These are phyloP conservation scores for Harpagoxenus sublaevis DNA, from an alignment of 2,888 invertebrate genomes.

Conservation along the genomic window DNA sequence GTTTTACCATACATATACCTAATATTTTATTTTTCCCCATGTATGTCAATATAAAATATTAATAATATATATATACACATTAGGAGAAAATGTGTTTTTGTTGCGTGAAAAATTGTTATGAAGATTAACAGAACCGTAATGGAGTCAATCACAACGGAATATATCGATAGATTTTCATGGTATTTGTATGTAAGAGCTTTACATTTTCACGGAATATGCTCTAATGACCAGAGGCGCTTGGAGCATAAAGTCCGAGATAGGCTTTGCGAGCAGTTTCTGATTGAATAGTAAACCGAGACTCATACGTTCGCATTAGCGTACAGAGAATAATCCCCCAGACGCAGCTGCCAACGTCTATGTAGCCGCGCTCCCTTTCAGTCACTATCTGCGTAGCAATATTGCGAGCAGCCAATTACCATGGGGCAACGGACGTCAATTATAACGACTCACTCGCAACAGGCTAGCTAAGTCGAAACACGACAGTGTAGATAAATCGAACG, in stretches of 20 bases:
- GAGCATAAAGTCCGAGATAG: constrained; percentile 55
- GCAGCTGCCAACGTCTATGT: constrained; percentile 60
- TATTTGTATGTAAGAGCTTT: constrained; percentile 49
- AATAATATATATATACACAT: not conserved
- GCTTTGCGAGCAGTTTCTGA: constrained; percentile 63
- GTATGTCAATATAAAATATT: not conserved
- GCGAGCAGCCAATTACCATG: constrained; percentile 60
- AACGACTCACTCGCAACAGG: constrained; percentile 58
- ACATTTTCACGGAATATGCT: constrained; percentile 53
- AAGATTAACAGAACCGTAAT: not conserved
- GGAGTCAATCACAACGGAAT: constrained; percentile 14
- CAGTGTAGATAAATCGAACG: not conserved
- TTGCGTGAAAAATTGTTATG: not conserved
- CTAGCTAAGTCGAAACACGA: constrained; percentile 48
- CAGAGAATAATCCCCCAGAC: constrained; percentile 70
- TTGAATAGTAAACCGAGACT: constrained; percentile 72
- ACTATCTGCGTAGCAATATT: constrained; percentile 63
- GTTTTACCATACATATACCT: not conserved
- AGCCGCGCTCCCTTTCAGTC: constrained; percentile 58
- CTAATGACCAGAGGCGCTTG: constrained; percentile 56
- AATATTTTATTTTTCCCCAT: not conserved
- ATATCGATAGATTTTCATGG: constrained; percentile 31
- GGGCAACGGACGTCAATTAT: constrained; percentile 58
- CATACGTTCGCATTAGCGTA: constrained; percentile 69
- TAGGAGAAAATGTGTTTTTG: not conserved